phyloP scores from a whole-genome alignment of 2,888 invertebrate genomes.

The Nomada goodeniana region DNA sequence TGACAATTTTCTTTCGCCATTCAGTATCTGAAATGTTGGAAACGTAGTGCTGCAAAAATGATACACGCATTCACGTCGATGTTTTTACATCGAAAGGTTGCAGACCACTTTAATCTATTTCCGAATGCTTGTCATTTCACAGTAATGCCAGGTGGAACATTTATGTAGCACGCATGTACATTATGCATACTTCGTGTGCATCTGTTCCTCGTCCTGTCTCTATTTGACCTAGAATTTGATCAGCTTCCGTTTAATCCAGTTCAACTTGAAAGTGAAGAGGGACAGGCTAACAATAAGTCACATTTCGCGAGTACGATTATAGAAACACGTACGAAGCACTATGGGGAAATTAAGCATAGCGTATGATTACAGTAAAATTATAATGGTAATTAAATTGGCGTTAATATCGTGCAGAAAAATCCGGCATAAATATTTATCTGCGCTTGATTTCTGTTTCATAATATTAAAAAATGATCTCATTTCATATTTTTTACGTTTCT shows the following conservation, averaged over 20 bases:
- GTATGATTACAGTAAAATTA: too few species aligned
- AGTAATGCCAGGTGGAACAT: slow-evolving; percentile 23
- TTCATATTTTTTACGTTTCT: too few species aligned
- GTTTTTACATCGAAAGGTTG: slow-evolving; percentile 1
- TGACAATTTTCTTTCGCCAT: too few species aligned
- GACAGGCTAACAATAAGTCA: not conserved
- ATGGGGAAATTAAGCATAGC: too few species aligned
- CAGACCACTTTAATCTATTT: slow-evolving; percentile 14
- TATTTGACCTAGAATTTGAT: slow-evolving; percentile 17
- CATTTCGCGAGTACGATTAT: too few species aligned
- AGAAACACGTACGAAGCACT: too few species aligned
- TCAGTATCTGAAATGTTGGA: not conserved
- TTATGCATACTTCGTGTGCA: not conserved
- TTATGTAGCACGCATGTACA: slow-evolving; percentile 30
- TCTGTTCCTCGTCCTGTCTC: slow-evolving; percentile 31
- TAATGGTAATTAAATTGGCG: too few species aligned
- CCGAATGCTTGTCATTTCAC: not conserved
- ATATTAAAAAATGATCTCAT: too few species aligned
- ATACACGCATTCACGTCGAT: not conserved
- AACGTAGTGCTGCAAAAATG: not conserved
- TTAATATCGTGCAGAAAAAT: too few species aligned
- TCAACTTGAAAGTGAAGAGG: not conserved
- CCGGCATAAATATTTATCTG: too few species aligned
- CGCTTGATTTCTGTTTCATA: too few species aligned
- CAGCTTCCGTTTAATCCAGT: not conserved